Base-by-base conservation (phyloP, 1,140 invertebrate species). In the Anadara kagoshimensis region DNA sequence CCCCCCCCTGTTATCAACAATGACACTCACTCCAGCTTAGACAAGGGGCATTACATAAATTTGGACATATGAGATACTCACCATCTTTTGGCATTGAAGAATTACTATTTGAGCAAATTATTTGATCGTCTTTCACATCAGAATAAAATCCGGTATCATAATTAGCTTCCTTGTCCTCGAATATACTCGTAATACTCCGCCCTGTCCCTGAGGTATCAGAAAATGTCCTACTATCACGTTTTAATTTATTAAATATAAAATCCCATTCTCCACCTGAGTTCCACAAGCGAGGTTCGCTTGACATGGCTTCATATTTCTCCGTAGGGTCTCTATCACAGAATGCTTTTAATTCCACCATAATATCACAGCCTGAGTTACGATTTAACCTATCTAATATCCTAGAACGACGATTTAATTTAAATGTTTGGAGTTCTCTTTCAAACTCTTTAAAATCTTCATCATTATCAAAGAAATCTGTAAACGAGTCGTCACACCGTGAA, bases 401-500 rank as follows among this genome's bases (percentile, higher is more conserved):
- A 66, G 85, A 87, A 41, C 80, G 53, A 57, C 83, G 43, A 65
- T 78, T 83, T 18, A 76, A 58, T 53, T 80, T 78, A 71, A 85
- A 78, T 36, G 83, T 85, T 47, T 83, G 81, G 73, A 87, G 82
- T 63, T 87, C 85, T 22, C 77, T 63, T 66, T 87, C 85, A 73
- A 87, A 87, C 61, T 81, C 81, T 61, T 84, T 78, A 68, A 87
- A 87, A 73, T 83, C 82, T 54, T 83, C 83, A 54, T 87, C 85
- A 75, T 85, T 82, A 63, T 85, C 76, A 73, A 87, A 87, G 67
- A 87, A 87, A 51, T 87, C 85, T 20, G 77, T 51, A 72, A 87
- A 87, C 18, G 77, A 70, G 57, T 87, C 84, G 44, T 81, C 78
- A 54, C 78, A 59, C 53, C 76, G 62, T 18, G 77, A 68, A 29